Conservation (phyloP, 2,113 vertebrate genomes). For the Manacus vitellinus region DNA sequence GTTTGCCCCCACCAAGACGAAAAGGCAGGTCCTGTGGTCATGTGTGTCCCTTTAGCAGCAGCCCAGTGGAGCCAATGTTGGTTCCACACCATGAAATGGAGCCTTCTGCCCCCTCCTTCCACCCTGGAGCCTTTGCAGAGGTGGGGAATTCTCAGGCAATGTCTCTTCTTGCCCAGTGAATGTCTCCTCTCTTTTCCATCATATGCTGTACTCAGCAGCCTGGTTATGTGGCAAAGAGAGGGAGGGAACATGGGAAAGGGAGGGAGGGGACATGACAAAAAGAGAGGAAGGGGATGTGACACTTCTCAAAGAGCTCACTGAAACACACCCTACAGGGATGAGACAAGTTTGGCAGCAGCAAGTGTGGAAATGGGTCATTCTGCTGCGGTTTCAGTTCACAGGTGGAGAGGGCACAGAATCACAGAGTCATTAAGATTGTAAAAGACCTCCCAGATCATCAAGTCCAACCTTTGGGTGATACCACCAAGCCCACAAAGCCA, state of each 20-base stretch:
- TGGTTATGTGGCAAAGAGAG: neutral
- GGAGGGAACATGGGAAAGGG: neutral
- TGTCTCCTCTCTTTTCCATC: neutral
- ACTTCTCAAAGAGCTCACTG: neutral
- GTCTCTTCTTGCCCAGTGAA: neutral
- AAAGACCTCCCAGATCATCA: neutral
- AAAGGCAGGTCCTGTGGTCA: neutral
- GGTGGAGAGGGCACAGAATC: rapidly evolving
- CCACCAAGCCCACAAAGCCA: neutral
- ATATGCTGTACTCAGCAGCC: neutral
- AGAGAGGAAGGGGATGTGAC: neutral
- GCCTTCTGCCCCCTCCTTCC: neutral
- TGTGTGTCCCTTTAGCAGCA: neutral
- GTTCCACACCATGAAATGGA: rapidly evolving
- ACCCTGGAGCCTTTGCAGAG: neutral
- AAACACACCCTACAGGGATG: neutral
- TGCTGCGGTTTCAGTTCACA: neutral
- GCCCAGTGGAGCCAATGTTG: neutral
- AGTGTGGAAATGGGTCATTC: neutral
- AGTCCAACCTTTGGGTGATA: neutral
- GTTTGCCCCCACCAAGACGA: neutral
- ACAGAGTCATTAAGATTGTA: neutral
- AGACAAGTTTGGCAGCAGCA: neutral
- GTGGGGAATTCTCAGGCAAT: neutral
- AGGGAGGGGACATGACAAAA: neutral